These are phyloP conservation scores for Oegoconia quadripuncta DNA, from an alignment of 2,888 invertebrate species.

Conservation along the genomic window DNA sequence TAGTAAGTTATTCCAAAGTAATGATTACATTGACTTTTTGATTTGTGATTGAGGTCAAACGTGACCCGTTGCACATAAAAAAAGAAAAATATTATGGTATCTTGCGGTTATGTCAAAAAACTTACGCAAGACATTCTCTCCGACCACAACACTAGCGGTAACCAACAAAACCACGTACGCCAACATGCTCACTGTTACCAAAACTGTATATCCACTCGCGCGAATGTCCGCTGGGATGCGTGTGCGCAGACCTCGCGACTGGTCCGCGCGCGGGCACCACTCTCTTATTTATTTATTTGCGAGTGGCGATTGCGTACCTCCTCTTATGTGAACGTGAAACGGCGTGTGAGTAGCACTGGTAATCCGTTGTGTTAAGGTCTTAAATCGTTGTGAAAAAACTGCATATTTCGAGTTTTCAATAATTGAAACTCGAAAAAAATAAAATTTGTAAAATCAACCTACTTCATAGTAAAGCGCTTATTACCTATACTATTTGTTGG, in stretches of 20 bases:
- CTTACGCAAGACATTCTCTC: constrained; percentile 39
- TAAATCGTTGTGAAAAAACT: too few species aligned
- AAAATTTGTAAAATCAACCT: too few species aligned
- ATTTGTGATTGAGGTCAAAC: too few species aligned
- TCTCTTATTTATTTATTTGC: constrained; percentile 32
- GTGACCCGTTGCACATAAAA: background rate
- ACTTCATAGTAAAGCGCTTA: too few species aligned
- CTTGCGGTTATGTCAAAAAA: too few species aligned
- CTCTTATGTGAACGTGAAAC: background rate
- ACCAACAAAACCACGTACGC: constrained; percentile 10
- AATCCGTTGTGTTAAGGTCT: too few species aligned
- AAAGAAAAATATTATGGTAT: too few species aligned
- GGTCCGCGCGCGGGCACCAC: constrained; percentile 30
- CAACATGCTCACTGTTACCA: constrained; percentile 17
- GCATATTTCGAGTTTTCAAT: too few species aligned
- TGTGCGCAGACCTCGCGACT: constrained; percentile 25
- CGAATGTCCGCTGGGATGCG: background rate
- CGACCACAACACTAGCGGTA: constrained; percentile 22
- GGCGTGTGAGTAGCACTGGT: background rate
- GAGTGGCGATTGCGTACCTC: background rate
- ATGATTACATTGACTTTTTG: too few species aligned
- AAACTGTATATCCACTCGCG: constrained; percentile 16
- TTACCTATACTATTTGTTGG: too few species aligned
- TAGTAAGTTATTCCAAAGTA: too few species aligned
- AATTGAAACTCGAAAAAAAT: too few species aligned